Evolutionary conservation across 2,113 vertebrate species (phyloP).

Genomic region (Nansenia antarctica): DNA sequence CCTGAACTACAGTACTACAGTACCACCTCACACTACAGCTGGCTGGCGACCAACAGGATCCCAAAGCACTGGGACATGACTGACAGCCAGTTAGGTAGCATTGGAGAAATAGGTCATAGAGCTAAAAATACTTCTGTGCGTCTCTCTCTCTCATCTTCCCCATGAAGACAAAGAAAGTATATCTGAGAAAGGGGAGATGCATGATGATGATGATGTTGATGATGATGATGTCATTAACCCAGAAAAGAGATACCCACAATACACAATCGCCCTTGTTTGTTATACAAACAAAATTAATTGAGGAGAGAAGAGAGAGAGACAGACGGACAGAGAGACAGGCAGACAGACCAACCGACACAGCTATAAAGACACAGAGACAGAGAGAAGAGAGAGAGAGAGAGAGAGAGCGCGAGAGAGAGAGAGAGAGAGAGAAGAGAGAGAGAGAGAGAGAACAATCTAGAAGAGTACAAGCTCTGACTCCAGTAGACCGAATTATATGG

Average conservation of each 20-base stretch:
- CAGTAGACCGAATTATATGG: slow-evolving; percentile 55
- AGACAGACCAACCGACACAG: no score
- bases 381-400: background rate
- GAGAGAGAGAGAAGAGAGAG: slow-evolving; percentile 23
- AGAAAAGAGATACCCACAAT: slow-evolving; percentile 63
- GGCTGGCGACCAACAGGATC: slow-evolving; percentile 62
- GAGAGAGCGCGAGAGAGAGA: slow-evolving; percentile 7
- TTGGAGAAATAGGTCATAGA: slow-evolving; percentile 81
- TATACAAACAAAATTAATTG: no score
- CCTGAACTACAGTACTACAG: slow-evolving; percentile 46
- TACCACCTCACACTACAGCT: slow-evolving; percentile 45
- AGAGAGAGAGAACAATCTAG: background rate
- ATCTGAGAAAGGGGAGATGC: slow-evolving; percentile 58
- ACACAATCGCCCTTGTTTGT: no score
- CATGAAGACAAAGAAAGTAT: slow-evolving; percentile 58
- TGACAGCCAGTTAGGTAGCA: slow-evolving; percentile 78
- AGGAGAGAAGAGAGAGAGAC: no score
- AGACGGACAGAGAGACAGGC: no score
- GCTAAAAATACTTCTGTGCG: slow-evolving; percentile 81
- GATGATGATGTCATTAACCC: slow-evolving; percentile 66
- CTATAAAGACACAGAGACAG: slow-evolving; percentile 49
- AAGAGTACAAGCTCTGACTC: slow-evolving; percentile 3
- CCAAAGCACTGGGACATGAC: slow-evolving; percentile 67
- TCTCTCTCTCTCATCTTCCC: slow-evolving; percentile 49
- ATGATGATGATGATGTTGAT: no score